phyloP scores from a whole-genome alignment of 1,140 invertebrate genomes.

The Apis mellifera region Amel_HAv3.1 CM009931.2:17123501-17124000 shows the following conservation, averaged over 20 bases:
- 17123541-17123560: constrained; percentile 16
- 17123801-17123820: background rate
- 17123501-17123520: background rate
- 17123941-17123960: background rate
- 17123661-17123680: background rate
- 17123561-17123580: constrained; percentile 9
- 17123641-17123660: no score
- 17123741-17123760: no score
- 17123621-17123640: background rate
- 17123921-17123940: background rate
- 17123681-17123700: no score
- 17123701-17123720: no score
- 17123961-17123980: background rate
- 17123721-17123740: no score
- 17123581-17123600: background rate
- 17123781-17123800: background rate
- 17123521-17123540: constrained; percentile 21
- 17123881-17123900: no score
- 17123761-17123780: no score
- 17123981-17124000: background rate
- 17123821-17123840: background rate
- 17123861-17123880: background rate
- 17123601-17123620: background rate
- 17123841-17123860: background rate
- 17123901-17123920: background rate